phyloP scores from a whole-genome alignment of 2,113 vertebrate genomes.

The Crotalus viridis region DNA sequence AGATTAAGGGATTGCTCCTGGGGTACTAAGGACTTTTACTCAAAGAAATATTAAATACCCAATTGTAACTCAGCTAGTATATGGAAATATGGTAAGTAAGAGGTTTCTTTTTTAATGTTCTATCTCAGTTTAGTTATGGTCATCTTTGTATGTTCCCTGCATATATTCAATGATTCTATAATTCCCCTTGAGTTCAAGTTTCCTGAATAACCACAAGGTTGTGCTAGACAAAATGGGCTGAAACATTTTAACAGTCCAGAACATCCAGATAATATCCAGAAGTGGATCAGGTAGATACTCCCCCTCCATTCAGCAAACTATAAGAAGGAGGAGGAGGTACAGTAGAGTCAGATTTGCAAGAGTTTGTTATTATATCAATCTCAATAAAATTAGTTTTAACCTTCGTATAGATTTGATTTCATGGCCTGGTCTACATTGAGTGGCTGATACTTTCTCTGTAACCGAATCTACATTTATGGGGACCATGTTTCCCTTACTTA shows the following conservation, averaged over 20 bases:
- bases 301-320: not conserved
- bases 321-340: not conserved
- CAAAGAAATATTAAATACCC: not conserved
- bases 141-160: not conserved
- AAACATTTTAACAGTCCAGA: not conserved
- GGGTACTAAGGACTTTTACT: not conserved
- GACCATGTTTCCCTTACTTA: not conserved
- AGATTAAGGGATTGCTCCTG: not conserved
- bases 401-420: not conserved
- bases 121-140: not conserved
- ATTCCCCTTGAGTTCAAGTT: not conserved
- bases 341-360: not conserved
- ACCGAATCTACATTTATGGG: not conserved
- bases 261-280: not conserved
- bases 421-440: not conserved
- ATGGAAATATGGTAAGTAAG: not conserved
- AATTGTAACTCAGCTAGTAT: not conserved
- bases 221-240: not conserved
- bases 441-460: not conserved
- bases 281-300: not conserved
- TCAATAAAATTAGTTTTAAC: not conserved
- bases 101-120: not conserved
- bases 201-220: not conserved
- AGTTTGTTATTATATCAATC: not conserved
- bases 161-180: not conserved